Conservation (phyloP, 2,888 invertebrate species). For the Dynastes grantii region DNA sequence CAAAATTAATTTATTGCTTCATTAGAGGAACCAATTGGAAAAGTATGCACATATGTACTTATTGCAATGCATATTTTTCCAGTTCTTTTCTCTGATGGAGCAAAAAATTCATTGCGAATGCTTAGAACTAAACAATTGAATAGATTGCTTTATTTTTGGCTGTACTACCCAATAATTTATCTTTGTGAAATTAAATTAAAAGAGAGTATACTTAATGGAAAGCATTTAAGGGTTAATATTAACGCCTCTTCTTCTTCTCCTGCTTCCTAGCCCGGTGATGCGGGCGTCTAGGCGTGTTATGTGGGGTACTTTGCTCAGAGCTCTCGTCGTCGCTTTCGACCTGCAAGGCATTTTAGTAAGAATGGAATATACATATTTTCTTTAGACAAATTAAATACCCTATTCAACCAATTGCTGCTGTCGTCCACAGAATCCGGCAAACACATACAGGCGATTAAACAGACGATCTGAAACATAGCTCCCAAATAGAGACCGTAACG, state of each 20-base stretch:
- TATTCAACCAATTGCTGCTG: conserved; percentile 68
- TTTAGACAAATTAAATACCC: conserved; percentile 67
- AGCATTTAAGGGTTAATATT: conserved; percentile 53
- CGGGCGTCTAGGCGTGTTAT: conserved; percentile 79
- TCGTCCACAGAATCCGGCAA: conserved; percentile 78
- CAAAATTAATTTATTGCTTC: no score
- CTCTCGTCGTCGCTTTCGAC: conserved; percentile 84
- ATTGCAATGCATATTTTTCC: no score
- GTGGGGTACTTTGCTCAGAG: conserved; percentile 82
- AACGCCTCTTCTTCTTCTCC: conserved; percentile 82
- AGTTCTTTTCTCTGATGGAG: no score
- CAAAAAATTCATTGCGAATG: no score
- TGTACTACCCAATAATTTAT: no score
- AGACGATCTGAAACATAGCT: conserved; percentile 89
- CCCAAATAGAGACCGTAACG: conserved; percentile 88
- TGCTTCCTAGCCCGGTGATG: conserved; percentile 77
- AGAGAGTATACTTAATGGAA: not conserved
- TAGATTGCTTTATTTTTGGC: no score
- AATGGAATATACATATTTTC: no score
- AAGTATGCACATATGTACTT: no score
- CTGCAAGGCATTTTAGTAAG: conserved; percentile 56
- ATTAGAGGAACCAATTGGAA: no score
- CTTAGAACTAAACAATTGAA: no score
- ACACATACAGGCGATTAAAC: conserved; percentile 87
- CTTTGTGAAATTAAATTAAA: not conserved